A percentile compares a stretch with the other conserved stretches of the same genome.
Conservation (phyloP, 2,113 vertebrate species). For the Recurvirostra avosetta region DNA sequence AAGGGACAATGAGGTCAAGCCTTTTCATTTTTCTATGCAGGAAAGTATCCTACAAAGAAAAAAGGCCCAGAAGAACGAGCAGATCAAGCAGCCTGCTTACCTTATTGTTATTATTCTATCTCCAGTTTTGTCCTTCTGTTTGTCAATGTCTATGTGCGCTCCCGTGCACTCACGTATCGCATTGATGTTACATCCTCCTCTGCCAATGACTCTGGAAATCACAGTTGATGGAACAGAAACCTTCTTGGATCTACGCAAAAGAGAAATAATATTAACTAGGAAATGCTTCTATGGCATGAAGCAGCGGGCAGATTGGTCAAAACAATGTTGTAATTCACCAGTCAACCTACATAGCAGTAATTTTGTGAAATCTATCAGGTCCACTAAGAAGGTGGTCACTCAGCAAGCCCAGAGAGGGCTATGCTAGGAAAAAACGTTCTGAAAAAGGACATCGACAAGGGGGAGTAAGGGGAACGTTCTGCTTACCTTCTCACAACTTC, state of each 20-base stretch:
- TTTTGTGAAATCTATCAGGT: background rate
- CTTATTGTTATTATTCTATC: slow-evolving; percentile 99
- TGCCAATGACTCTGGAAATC: slow-evolving; percentile 96
- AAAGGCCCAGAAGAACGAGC: fast-evolving
- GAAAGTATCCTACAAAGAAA: background rate
- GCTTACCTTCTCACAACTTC: slow-evolving; percentile 94
- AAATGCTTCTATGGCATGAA: background rate
- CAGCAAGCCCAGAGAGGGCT: background rate
- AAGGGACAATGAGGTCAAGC: background rate
- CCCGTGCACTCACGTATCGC: slow-evolving; percentile 97
- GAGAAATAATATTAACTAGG: background rate
- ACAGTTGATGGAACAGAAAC: slow-evolving; percentile 97
- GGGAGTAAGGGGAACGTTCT: background rate
- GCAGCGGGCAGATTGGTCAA: background rate
- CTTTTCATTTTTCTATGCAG: background rate
- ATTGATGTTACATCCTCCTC: slow-evolving; percentile 98
- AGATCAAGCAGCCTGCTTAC: slow-evolving; percentile 53
- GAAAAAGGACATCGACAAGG: background rate
- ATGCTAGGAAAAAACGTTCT: background rate
- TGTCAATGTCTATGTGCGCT: slow-evolving; percentile 98
- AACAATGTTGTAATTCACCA: fast-evolving
- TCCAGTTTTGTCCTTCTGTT: slow-evolving; percentile 98
- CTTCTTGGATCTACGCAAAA: slow-evolving; percentile 89
- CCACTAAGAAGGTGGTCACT: background rate
- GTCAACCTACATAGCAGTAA: fast-evolving